phyloP scores from a whole-genome alignment of 2,888 invertebrate genomes.

The Drosophila dives region DNA sequence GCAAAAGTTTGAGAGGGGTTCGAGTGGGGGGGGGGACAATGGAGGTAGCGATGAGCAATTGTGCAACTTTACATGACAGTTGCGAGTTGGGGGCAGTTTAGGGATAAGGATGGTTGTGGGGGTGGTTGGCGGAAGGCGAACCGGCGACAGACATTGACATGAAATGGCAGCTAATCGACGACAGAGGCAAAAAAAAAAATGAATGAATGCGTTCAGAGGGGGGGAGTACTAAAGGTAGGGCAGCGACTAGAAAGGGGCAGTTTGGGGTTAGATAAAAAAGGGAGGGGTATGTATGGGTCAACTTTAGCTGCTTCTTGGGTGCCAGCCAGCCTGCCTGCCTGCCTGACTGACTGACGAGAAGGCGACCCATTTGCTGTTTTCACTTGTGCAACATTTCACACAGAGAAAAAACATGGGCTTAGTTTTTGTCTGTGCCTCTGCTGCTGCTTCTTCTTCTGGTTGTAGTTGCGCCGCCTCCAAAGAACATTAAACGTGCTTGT shows the following conservation, averaged over 20 bases:
- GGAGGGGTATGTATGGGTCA: conserved; percentile 20
- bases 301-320: conserved; percentile 2
- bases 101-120: background rate
- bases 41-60: conserved; percentile 65
- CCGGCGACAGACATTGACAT: conserved; percentile 63
- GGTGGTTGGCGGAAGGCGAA: background rate
- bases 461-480: conserved; percentile 61
- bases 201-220: conserved; percentile 21
- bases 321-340: conserved; percentile 16
- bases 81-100: conserved; percentile 2
- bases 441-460: conserved; percentile 6
- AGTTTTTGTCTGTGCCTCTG: conserved; percentile 8
- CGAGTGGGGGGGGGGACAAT: background rate
- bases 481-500: conserved; percentile 79
- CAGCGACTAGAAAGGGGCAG: conserved; percentile 3
- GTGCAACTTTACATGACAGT: conserved; percentile 52
- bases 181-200: conserved; percentile 29
- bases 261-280: background rate
- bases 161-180: conserved; percentile 73
- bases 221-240: background rate
- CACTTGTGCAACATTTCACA: conserved; percentile 77
- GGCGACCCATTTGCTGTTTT: conserved; percentile 79
- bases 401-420: conserved; percentile 57
- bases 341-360: conserved; percentile 51
- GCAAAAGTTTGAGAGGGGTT: background rate